phyloP scores from a whole-genome alignment of 1,140 invertebrate genomes.

The Achatina immaculata region DNA sequence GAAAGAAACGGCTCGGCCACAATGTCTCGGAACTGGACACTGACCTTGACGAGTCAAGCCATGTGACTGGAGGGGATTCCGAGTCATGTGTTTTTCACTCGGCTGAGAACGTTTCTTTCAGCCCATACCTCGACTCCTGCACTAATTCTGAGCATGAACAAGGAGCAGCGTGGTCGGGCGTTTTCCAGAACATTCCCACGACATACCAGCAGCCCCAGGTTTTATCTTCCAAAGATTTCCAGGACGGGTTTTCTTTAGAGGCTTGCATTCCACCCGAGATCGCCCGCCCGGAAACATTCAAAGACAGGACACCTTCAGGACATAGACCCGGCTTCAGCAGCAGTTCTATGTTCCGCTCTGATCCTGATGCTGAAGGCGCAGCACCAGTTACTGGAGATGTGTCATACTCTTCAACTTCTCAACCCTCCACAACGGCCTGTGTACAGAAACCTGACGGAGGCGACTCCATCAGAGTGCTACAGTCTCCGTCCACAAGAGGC shows the following conservation, averaged over 20 bases:
- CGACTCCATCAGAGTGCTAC: neutral
- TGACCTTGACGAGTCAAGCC: slow-evolving; percentile 45
- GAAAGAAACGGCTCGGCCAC: neutral
- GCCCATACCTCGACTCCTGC: slow-evolving; percentile 40
- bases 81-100: slow-evolving; percentile 46
- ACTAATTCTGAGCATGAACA: slow-evolving; percentile 36
- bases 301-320: neutral
- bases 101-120: slow-evolving; percentile 38
- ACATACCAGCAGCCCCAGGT: slow-evolving; percentile 27
- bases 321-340: neutral
- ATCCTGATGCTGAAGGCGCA: slow-evolving; percentile 10
- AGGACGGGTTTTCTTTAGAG: slow-evolving; percentile 44
- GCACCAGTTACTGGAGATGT: slow-evolving; percentile 27
- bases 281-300: neutral
- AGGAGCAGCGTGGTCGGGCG: neutral
- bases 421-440: neutral
- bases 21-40: slow-evolving; percentile 31
- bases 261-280: slow-evolving; percentile 45
- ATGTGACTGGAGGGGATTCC: slow-evolving; percentile 42
- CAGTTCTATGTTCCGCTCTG: slow-evolving; percentile 12
- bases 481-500: neutral
- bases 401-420: neutral
- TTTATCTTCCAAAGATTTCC: slow-evolving; percentile 41
- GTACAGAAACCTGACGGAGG: neutral
- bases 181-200: neutral